Evolutionary conservation across 2,113 vertebrate genomes (phyloP).

Genomic region (Garra rufa): DNA sequence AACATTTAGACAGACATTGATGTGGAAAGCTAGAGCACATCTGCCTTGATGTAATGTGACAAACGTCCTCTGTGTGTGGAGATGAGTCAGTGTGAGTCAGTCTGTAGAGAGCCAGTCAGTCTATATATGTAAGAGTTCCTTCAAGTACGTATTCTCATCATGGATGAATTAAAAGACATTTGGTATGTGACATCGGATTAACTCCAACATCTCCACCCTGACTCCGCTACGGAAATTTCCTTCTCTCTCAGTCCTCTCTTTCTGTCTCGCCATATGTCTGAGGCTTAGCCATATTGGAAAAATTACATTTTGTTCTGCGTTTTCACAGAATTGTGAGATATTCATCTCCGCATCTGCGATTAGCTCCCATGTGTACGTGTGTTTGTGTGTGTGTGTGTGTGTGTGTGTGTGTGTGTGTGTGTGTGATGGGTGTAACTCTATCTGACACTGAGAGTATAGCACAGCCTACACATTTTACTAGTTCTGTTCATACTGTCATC

Average conservation of each 20-base stretch:
- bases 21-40: slow-evolving; percentile 13
- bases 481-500: not conserved
- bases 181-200: slow-evolving; percentile 40
- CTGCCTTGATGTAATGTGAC: slow-evolving; percentile 37
- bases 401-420: not conserved
- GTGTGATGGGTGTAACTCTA: not conserved
- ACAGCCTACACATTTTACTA: not conserved
- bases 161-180: slow-evolving; percentile 24
- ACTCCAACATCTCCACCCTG: slow-evolving; percentile 10
- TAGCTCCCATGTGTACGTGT: not conserved
- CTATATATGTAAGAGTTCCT: slow-evolving; percentile 9
- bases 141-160: not conserved
- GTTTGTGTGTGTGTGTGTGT: too few species aligned
- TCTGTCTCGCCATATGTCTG: not conserved
- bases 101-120: not conserved
- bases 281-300: not conserved
- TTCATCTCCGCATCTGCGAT: not conserved
- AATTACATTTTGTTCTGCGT: not conserved
- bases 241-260: not conserved
- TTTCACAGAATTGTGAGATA: slow-evolving; percentile 8
- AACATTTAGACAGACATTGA: slow-evolving; percentile 39
- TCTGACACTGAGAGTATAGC: not conserved
- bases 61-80: slow-evolving; percentile 14
- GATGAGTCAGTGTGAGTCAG: slow-evolving; percentile 25
- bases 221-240: not conserved